Percentiles rank a stretch among this genome's conserved stretches.
These are phyloP conservation scores for Chironomus tepperi DNA, from an alignment of 1,140 invertebrate species.

Conservation along the genomic window DNA sequence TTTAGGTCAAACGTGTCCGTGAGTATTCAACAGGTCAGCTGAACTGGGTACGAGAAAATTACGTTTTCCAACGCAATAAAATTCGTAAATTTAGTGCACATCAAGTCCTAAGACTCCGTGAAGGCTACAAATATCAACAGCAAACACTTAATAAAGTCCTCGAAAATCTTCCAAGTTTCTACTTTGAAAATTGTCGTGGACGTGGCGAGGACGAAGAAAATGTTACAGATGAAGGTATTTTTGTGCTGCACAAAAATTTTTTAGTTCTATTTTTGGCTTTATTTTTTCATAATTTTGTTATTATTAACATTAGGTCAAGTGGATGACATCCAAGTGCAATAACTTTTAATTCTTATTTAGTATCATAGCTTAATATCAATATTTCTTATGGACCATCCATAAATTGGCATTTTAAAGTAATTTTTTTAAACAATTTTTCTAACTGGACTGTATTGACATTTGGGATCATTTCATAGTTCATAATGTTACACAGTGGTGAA, in stretches of 20 bases:
- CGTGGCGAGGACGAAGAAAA: slow-evolving; percentile 63
- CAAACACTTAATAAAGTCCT: slow-evolving; percentile 88
- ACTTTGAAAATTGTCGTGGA: slow-evolving; percentile 86
- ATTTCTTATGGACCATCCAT: too few species aligned
- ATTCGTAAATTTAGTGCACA: slow-evolving; percentile 90
- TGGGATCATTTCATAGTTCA: too few species aligned
- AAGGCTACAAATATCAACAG: slow-evolving; percentile 92
- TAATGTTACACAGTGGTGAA: too few species aligned
- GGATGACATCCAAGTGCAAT: too few species aligned
- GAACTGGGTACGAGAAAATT: slow-evolving; percentile 88
- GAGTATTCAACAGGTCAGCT: slow-evolving; percentile 84
- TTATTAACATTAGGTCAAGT: too few species aligned
- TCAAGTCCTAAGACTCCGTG: slow-evolving; percentile 76
- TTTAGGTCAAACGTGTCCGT: slow-evolving; percentile 68
- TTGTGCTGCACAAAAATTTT: slow-evolving; percentile 25
- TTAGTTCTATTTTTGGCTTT: too few species aligned
- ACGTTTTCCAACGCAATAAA: slow-evolving; percentile 87
- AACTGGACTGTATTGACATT: too few species aligned
- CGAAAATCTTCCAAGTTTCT: slow-evolving; percentile 85
- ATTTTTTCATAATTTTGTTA: too few species aligned
- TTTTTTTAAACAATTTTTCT: too few species aligned
- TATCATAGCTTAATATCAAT: too few species aligned
- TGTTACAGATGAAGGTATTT: slow-evolving; percentile 46
- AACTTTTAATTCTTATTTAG: too few species aligned
- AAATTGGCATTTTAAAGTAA: too few species aligned